phyloP scores from a whole-genome alignment of 2,888 invertebrate genomes.

The Acanthoscelides obtectus region DNA sequence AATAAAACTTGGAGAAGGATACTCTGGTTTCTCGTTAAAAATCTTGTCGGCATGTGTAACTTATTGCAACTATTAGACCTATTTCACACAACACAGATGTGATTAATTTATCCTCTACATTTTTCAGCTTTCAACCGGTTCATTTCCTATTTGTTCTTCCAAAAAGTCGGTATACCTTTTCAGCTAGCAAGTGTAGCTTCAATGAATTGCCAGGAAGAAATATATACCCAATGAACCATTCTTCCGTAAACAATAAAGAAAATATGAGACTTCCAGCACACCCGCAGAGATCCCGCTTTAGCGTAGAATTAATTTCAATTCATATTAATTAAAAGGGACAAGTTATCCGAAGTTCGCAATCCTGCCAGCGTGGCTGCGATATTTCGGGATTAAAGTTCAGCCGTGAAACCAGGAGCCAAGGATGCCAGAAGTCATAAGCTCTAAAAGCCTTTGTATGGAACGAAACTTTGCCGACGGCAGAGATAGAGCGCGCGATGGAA shows the following conservation, averaged over 20 bases:
- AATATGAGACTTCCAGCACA: not conserved
- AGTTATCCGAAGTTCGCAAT: slow-evolving; percentile 28
- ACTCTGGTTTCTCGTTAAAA: no score
- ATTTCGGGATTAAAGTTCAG: slow-evolving; percentile 28
- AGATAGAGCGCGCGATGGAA: not conserved
- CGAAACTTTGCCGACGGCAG: slow-evolving; percentile 4
- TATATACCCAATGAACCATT: slow-evolving; percentile 1
- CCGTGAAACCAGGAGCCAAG: slow-evolving; percentile 11
- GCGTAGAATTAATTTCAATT: slow-evolving; percentile 18
- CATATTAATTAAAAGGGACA: slow-evolving; percentile 25
- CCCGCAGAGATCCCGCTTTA: not conserved
- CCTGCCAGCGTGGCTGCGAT: slow-evolving; percentile 17
- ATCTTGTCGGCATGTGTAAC: no score
- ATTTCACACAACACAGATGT: no score
- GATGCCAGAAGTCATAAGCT: slow-evolving; percentile 17
- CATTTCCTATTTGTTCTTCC: no score
- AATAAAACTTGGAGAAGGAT: no score
- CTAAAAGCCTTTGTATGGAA: slow-evolving; percentile 17
- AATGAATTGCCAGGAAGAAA: no score
- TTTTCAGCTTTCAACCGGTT: no score
- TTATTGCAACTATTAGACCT: no score
- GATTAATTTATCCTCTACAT: no score
- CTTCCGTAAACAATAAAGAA: not conserved
- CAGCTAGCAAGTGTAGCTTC: no score
- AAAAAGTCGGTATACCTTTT: no score